phyloP scores from a whole-genome alignment of 2,113 vertebrate genomes.

The Tetrax tetrax region DNA sequence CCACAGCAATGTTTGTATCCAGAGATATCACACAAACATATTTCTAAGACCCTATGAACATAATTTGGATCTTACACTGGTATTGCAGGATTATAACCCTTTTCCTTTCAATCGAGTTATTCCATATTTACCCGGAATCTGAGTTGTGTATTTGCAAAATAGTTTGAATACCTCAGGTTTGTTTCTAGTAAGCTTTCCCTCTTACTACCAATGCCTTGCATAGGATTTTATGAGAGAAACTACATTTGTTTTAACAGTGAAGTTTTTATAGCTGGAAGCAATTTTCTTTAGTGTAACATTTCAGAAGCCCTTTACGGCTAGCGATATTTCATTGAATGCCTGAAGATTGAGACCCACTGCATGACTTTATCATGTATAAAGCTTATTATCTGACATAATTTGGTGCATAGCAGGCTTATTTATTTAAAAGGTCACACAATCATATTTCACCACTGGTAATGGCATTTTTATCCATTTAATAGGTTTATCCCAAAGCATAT shows the following conservation, averaged over 20 bases:
- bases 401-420: slow-evolving; percentile 61
- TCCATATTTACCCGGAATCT: neutral
- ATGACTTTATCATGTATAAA: slow-evolving; percentile 62
- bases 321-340: slow-evolving; percentile 16
- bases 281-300: slow-evolving; percentile 64
- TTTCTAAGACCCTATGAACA: neutral
- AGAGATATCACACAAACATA: neutral
- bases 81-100: neutral
- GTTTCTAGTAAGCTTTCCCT: neutral
- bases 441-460: slow-evolving; percentile 64
- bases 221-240: slow-evolving; percentile 14
- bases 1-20: neutral
- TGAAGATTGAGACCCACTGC: slow-evolving; percentile 46
- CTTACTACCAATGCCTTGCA: neutral
- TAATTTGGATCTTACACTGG: neutral
- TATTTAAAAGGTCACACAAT: slow-evolving; percentile 69
- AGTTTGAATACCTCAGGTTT: neutral
- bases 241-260: slow-evolving; percentile 56
- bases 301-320: slow-evolving; percentile 50
- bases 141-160: neutral
- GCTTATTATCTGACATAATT: slow-evolving; percentile 68
- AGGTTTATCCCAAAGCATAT: slow-evolving; percentile 66
- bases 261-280: slow-evolving; percentile 60
- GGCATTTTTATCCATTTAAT: slow-evolving; percentile 71
- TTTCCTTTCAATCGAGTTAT: neutral